Percentiles rank a stretch among this genome's conserved stretches.
Evolutionary conservation across 1,140 invertebrate species (phyloP).

Genomic region (Tribolium castaneum): DNA sequence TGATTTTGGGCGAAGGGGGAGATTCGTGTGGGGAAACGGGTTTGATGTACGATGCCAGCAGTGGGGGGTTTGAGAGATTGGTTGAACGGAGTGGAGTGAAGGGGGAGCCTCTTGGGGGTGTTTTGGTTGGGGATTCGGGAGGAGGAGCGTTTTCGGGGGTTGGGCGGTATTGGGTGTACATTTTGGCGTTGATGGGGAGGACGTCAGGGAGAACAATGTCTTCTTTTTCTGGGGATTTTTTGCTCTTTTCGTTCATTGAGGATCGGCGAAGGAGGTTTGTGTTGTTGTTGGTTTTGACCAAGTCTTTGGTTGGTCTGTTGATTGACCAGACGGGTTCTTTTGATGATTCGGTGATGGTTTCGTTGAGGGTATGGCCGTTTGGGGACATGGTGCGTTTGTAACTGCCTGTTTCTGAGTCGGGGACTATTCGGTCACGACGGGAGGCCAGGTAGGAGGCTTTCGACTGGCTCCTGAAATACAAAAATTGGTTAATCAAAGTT

Average conservation of each 20-base stretch:
- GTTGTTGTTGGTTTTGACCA: slow-evolving; percentile 58
- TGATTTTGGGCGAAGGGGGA: slow-evolving; percentile 50
- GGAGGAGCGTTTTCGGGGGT: slow-evolving; percentile 43
- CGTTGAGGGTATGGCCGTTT: slow-evolving; percentile 66
- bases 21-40: slow-evolving; percentile 7
- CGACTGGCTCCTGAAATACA: slow-evolving; percentile 76
- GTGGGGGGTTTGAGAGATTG: slow-evolving; percentile 51
- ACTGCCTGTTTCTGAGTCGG: slow-evolving; percentile 77
- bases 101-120: slow-evolving; percentile 54
- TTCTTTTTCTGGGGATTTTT: slow-evolving; percentile 51
- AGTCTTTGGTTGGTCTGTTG: slow-evolving; percentile 53
- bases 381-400: slow-evolving; percentile 82
- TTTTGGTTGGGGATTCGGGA: slow-evolving; percentile 57
- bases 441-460: slow-evolving; percentile 82
- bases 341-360: slow-evolving; percentile 45
- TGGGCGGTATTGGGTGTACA: slow-evolving; percentile 58
- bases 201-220: slow-evolving; percentile 65
- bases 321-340: slow-evolving; percentile 64
- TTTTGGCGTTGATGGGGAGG: slow-evolving; percentile 66
- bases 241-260: slow-evolving; percentile 57
- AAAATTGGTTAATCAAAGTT: too few species aligned
- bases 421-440: slow-evolving; percentile 72
- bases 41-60: slow-evolving; percentile 17
- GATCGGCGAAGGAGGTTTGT: slow-evolving; percentile 60
- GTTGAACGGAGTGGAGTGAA: slow-evolving; percentile 58